Conservation (phyloP, 2,888 invertebrate species). For the Epistrophella euchroma region DNA sequence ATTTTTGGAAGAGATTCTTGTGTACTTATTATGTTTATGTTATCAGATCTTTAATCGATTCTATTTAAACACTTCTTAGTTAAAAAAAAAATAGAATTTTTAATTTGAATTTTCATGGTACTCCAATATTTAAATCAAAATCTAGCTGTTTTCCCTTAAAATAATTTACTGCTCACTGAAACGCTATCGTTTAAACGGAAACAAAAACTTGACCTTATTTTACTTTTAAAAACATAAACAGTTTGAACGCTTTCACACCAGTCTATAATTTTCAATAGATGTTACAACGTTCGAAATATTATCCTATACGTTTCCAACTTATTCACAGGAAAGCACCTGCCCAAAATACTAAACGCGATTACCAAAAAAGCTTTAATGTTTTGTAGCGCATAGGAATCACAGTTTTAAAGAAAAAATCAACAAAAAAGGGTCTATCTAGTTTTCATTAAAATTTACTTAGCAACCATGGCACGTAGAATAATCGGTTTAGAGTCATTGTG, state of each 20-base stretch:
- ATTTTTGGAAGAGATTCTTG: too few species aligned
- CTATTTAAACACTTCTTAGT: too few species aligned
- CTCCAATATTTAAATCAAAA: neutral
- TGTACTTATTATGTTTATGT: too few species aligned
- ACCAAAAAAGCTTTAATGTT: conserved; percentile 11
- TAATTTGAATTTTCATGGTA: too few species aligned
- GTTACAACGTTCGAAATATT: conserved; percentile 1
- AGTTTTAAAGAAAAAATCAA: neutral
- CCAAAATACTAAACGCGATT: conserved; percentile 29
- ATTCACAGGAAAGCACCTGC: conserved; percentile 13
- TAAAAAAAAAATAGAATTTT: too few species aligned
- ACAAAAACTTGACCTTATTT: neutral
- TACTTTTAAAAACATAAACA: neutral
- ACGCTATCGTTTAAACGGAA: neutral
- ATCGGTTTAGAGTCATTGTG: conserved; percentile 18
- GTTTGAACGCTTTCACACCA: neutral
- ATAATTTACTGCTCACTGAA: neutral
- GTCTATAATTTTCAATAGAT: conserved; percentile 9
- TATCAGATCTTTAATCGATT: too few species aligned
- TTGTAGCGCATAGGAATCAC: conserved; percentile 23
- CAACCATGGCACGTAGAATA: conserved; percentile 33
- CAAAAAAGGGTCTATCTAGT: conserved; percentile 18
- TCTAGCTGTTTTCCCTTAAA: neutral
- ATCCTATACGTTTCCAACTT: neutral
- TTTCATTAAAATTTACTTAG: conserved; percentile 14